These are phyloP conservation scores for Marasmarcha lunaedactyla DNA, from an alignment of 2,888 invertebrate species.

Conservation along the genomic window DNA sequence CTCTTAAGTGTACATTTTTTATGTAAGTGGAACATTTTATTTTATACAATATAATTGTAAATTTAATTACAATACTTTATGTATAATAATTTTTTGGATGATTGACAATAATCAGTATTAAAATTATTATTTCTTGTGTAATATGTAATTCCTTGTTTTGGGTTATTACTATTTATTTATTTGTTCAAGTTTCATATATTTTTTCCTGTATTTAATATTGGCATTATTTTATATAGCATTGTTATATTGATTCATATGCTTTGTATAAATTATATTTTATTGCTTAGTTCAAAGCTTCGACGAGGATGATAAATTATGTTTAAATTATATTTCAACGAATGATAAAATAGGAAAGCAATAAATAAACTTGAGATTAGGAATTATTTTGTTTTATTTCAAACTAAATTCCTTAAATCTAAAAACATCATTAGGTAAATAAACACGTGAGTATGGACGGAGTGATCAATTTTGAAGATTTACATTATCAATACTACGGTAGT, in stretches of 20 bases:
- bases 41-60: constrained; percentile 22
- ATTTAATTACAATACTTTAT: constrained; percentile 38
- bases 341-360: constrained; percentile 63
- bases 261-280: constrained; percentile 33
- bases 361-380: constrained; percentile 34
- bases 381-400: constrained; percentile 28
- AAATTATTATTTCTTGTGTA: constrained; percentile 43
- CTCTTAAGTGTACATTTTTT: constrained; percentile 19
- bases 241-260: constrained; percentile 36
- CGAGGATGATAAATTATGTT: constrained; percentile 21
- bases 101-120: constrained; percentile 69
- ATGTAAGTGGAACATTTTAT: not conserved
- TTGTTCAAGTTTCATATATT: constrained; percentile 46
- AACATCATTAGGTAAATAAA: too few relatives aligned
- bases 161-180: constrained; percentile 44
- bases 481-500: too few relatives aligned
- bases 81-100: too few relatives aligned
- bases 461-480: too few relatives aligned
- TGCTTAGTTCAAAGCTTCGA: constrained; percentile 35
- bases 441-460: too few relatives aligned
- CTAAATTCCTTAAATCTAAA: too few relatives aligned
- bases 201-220: constrained; percentile 51
- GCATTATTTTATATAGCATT: constrained; percentile 50
- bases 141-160: constrained; percentile 48
- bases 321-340: constrained; percentile 53